Evolutionary conservation across 1,140 invertebrate species (phyloP).

Genomic region (Prorops nasuta): DNA sequence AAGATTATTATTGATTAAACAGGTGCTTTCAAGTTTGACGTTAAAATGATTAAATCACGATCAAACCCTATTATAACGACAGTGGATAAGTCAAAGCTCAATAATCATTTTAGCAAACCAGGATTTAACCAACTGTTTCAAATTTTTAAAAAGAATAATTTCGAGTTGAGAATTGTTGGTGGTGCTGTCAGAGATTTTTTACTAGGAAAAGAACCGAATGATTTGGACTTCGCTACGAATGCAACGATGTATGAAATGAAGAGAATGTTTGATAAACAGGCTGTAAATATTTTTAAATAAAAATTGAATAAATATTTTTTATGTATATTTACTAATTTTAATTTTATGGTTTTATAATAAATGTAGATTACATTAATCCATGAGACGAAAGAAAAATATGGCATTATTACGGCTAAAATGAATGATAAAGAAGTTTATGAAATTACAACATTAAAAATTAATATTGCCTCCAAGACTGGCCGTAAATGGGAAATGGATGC

Average conservation of each 20-base stretch:
- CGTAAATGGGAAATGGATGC: conserved; percentile 95
- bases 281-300: conserved; percentile 87
- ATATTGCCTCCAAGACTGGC: conserved; percentile 91
- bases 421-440: conserved; percentile 94
- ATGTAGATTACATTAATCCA: conserved; percentile 95
- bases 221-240: conserved; percentile 96
- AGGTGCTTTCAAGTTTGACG: too few relatives aligned
- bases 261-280: conserved; percentile 83
- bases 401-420: conserved; percentile 95
- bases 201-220: conserved; percentile 79
- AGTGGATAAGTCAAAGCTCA: conserved; percentile 71
- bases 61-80: conserved; percentile 67
- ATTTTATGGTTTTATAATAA: too few relatives aligned
- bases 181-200: conserved; percentile 94
- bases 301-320: conserved; percentile 96
- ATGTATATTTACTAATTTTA: too few relatives aligned
- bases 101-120: conserved; percentile 78
- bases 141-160: conserved; percentile 79
- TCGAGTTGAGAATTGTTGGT: conserved; percentile 90
- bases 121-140: conserved; percentile 70
- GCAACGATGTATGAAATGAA: conserved; percentile 98
- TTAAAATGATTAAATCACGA: too few relatives aligned
- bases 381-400: conserved; percentile 92
- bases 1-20: too few relatives aligned
- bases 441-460: conserved; percentile 90